A percentile compares a stretch with the other conserved stretches of the same genome.
These are phyloP conservation scores for Antechinus stuartii DNA, from an alignment of 2,113 vertebrate species.

Conservation along the genomic window DNA sequence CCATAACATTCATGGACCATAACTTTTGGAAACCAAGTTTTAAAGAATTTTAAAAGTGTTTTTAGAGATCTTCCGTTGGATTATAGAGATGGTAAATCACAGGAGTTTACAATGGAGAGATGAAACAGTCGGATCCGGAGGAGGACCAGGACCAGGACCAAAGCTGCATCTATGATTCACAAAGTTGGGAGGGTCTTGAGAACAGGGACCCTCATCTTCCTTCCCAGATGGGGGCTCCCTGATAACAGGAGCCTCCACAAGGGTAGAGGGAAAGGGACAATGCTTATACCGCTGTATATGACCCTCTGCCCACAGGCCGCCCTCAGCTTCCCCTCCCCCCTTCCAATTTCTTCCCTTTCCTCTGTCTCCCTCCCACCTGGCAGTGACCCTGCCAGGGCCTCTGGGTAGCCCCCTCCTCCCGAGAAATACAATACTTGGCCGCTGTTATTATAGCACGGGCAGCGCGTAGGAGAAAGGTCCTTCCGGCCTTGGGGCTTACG, in stretches of 20 bases:
- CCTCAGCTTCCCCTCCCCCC: not conserved
- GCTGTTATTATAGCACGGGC: not conserved
- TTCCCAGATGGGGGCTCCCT: not conserved
- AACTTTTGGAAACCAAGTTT: not conserved
- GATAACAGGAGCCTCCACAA: not conserved
- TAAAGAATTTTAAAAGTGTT: not conserved
- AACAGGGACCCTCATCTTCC: not conserved
- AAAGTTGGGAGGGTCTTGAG: not conserved
- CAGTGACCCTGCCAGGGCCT: not conserved
- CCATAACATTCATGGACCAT: too few species aligned
- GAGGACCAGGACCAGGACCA: too few species aligned
- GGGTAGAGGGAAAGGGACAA: not conserved
- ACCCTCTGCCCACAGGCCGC: not conserved
- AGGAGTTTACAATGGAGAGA: not conserved
- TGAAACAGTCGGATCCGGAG: not conserved
- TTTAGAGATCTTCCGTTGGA: not conserved
- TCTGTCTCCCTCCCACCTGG: not conserved
- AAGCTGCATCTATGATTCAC: not conserved
- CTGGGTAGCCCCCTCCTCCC: not conserved
- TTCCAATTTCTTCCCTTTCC: not conserved
- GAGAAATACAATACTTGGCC: conserved; percentile 16
- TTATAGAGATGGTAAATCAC: not conserved
- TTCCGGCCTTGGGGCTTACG: not conserved
- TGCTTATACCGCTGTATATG: not conserved
- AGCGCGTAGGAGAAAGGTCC: not conserved